Evolutionary conservation across 2,797 vertebrate genomes (phyloP).

Genomic region (Knipowitschia caucasica): DNA sequence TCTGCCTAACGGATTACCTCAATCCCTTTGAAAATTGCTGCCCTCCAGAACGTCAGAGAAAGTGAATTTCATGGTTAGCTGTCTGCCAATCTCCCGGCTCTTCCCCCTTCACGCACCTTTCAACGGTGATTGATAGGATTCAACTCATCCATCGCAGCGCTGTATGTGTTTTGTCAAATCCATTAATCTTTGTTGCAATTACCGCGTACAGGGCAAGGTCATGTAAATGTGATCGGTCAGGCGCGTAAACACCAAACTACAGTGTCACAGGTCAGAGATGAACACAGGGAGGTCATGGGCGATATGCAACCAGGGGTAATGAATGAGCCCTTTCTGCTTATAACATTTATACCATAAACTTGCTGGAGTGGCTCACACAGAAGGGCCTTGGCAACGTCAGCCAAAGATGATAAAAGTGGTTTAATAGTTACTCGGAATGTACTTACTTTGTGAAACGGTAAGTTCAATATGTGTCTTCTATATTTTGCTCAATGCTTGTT

Average conservation of each 20-base stretch:
- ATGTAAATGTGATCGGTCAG: constrained; percentile 34
- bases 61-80: constrained; percentile 72
- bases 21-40: constrained; percentile 58
- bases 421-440: neutral
- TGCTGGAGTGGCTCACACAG: neutral
- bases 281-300: neutral
- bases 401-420: neutral
- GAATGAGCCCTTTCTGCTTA: neutral
- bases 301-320: neutral
- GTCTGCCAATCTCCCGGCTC: constrained; percentile 63
- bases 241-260: constrained; percentile 25
- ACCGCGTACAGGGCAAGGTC: constrained; percentile 46
- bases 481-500: neutral
- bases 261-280: neutral
- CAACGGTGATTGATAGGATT: constrained; percentile 66
- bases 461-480: neutral
- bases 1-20: constrained; percentile 38
- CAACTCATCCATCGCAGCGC: constrained; percentile 45
- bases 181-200: constrained; percentile 53
- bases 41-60: constrained; percentile 45
- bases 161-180: constrained; percentile 25
- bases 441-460: too few species aligned
- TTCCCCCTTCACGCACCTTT: constrained; percentile 53
- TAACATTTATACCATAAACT: neutral
- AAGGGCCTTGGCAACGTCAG: neutral